phyloP scores from a whole-genome alignment of 2,113 vertebrate genomes.

The Oxygymnocypris stewartii region DNA sequence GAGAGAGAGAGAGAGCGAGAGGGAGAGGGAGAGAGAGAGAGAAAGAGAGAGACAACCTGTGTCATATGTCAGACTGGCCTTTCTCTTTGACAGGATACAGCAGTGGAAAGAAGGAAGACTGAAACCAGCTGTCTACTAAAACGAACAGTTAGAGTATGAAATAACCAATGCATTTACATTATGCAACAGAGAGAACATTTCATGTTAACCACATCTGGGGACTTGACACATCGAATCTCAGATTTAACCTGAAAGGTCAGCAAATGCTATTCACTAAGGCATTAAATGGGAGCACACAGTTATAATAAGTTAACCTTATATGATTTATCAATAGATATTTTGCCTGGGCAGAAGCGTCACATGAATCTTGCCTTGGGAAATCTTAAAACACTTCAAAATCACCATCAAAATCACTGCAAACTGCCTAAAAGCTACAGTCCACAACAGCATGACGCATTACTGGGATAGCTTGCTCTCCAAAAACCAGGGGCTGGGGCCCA shows the following conservation, averaged over 20 bases:
- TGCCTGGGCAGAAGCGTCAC: neutral
- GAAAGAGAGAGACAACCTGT: neutral
- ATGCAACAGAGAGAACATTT: neutral
- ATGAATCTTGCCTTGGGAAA: neutral
- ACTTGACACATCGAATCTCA: neutral
- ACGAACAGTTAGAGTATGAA: slow-evolving; percentile 33
- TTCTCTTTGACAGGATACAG: neutral
- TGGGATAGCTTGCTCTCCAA: neutral
- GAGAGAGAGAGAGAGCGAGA: no score
- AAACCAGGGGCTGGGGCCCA: neutral
- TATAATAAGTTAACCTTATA: neutral
- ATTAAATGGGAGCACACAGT: neutral
- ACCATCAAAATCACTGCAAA: neutral
- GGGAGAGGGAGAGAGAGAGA: no score
- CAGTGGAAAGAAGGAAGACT: slow-evolving; percentile 21
- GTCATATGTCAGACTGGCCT: neutral
- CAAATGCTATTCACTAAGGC: neutral
- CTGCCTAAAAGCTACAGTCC: neutral
- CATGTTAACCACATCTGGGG: neutral
- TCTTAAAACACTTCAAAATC: neutral
- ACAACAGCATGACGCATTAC: neutral
- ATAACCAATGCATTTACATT: slow-evolving; percentile 3
- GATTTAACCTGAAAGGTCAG: neutral
- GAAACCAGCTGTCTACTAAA: slow-evolving; percentile 24
- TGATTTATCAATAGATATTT: neutral